Evolutionary conservation across 2,113 vertebrate species (phyloP), one percentile per base, ranked within the genome.

Genomic region (Pogona vitticeps): DNA sequence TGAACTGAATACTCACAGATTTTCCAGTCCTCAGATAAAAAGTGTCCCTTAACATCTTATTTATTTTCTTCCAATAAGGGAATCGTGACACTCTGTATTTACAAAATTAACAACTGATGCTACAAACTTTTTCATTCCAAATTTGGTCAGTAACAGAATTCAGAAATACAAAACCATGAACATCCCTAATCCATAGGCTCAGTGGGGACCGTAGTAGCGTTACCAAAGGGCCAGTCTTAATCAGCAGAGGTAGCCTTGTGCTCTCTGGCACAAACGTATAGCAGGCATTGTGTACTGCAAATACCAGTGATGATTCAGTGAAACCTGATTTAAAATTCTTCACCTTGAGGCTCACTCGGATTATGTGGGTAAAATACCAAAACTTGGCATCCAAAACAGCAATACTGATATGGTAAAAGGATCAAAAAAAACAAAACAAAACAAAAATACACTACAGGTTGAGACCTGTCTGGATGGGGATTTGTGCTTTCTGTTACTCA

Each of bases 401-500:
- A 80, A 42, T 36, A 80, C 46, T 52, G 46, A 52, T 52, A 52
- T 6, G 46, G 46, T 52, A 52, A 52, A 52, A 52, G 46, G 10
- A 52, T 6, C 46, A 5, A 52, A 68, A 2, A 40, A 86, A 21
- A 21, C n/a, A n/a, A n/a, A n/a, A n/a, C n/a, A n/a, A n/a, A n/a
- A n/a, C n/a, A n/a, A n/a, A 42, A 17, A 5, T 4, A 42, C 2
- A 31, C 81, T 42, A 12, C 84, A 71, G 21, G 68, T 59, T 85
- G 36, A 63, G 70, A 38, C 7, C 5, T 77, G 26, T 81, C 1
- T 85, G 36, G 68, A 59, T 83, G 6, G 46, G 61, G 67, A 82
- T 91, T 93, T 71, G 65, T 90, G 36, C 77, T 52, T 61, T 91
- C 65, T 83, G 8, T 31, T 84, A 61, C 72, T 40, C 36, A 79